Evolutionary conservation across 1,140 invertebrate genomes (phyloP).

Genomic region (Dolichoris vasculosae): DNA sequence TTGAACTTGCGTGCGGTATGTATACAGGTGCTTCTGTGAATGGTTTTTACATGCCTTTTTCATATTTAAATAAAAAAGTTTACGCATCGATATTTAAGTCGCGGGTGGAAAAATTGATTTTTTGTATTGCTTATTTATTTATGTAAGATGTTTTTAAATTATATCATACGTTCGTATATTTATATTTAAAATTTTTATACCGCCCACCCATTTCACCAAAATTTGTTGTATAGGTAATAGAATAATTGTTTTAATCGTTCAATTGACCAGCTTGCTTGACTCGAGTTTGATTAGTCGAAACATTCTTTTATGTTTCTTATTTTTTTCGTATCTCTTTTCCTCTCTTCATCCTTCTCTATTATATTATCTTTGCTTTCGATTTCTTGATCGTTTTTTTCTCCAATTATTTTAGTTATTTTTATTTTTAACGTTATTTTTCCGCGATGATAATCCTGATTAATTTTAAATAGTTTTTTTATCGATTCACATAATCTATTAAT

Average conservation of each 20-base stretch:
- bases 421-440: not conserved
- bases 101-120: not conserved
- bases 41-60: constrained; percentile 4
- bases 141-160: not conserved
- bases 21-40: constrained; percentile 40
- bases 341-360: not conserved
- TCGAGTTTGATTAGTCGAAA: not conserved
- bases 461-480: not conserved
- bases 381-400: not conserved
- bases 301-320: not conserved
- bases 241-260: constrained; percentile 31
- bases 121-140: not conserved
- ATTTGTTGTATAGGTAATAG: constrained; percentile 25
- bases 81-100: not conserved
- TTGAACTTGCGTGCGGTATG: constrained; percentile 36
- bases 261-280: constrained; percentile 13
- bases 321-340: not conserved
- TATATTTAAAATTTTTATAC: not conserved
- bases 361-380: no score
- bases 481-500: not conserved
- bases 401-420: not conserved
- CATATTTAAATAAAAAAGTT: constrained; percentile 25
- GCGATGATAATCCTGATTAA: not conserved
- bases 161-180: not conserved
- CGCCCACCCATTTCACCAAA: not conserved